Conservation (phyloP, 2,113 vertebrate species). For the Xiphophorus maculatus region DNA sequence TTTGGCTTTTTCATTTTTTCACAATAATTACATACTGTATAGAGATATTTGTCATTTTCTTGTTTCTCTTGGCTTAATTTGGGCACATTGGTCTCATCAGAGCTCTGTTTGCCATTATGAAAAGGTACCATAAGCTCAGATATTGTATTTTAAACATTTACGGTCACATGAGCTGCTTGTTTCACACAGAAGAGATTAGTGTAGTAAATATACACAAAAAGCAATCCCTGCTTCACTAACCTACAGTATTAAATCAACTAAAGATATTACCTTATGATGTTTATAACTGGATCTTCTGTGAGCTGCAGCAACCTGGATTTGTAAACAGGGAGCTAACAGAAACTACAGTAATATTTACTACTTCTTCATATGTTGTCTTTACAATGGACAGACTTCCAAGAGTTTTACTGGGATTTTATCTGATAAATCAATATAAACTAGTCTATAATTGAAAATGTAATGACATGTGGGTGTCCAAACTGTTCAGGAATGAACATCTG, state of each 20-base stretch:
- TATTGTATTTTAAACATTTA: constrained; percentile 29
- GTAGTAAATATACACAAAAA: constrained; percentile 31
- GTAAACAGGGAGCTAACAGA: constrained; percentile 12
- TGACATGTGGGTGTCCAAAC: too few species aligned
- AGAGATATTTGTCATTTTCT: constrained; percentile 13
- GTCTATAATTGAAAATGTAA: too few species aligned
- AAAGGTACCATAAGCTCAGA: constrained; percentile 31
- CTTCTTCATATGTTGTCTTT: background rate
- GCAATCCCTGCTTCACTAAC: background rate
- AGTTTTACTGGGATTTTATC: background rate
- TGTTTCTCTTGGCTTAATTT: constrained; percentile 3
- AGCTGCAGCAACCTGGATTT: constrained; percentile 21
- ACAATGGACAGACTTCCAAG: background rate
- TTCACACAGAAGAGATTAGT: constrained; percentile 25
- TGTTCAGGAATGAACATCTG: background rate
- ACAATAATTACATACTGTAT: constrained; percentile 5
- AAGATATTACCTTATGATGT: background rate
- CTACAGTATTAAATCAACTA: constrained; percentile 19
- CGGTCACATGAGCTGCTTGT: constrained; percentile 41
- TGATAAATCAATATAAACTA: background rate
- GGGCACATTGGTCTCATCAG: constrained; percentile 20
- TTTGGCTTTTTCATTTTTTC: constrained; percentile 34
- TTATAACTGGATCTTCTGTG: constrained; percentile 9
- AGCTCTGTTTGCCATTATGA: background rate
- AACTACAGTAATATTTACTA: background rate